Evolutionary conservation across 2,113 vertebrate genomes (phyloP).

Genomic region (Procapra przewalskii): DNA sequence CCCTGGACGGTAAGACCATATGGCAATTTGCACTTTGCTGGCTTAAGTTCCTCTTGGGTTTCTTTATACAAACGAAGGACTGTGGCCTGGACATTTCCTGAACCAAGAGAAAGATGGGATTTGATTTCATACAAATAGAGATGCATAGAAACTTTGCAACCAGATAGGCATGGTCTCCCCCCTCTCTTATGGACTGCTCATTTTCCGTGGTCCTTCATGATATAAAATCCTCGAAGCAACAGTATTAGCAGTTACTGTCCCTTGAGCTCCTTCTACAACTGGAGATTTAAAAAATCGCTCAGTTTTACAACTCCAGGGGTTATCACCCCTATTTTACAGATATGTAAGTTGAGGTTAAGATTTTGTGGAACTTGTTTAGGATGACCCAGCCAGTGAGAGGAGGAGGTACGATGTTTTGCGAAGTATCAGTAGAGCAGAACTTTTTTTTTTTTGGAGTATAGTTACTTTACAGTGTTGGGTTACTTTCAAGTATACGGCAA

Average conservation of each 20-base stretch:
- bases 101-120: slow-evolving; percentile 9
- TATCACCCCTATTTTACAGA: neutral
- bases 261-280: neutral
- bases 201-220: neutral
- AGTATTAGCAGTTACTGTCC: too few relatives aligned
- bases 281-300: fast-evolving
- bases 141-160: neutral
- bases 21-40: slow-evolving; percentile 44
- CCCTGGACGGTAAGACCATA: slow-evolving; percentile 40
- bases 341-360: neutral
- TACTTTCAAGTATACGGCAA: neutral
- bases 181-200: neutral
- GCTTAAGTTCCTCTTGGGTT: neutral
- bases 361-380: neutral
- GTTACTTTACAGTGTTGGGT: neutral
- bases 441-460: neutral
- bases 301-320: neutral
- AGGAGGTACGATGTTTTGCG: neutral
- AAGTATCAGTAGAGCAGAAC: neutral
- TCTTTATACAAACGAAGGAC: slow-evolving; percentile 1
- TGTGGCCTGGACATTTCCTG: slow-evolving; percentile 23
- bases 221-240: neutral
- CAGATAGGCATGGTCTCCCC: too few relatives aligned
- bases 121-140: neutral
- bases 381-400: neutral